Evolutionary conservation across 2,888 invertebrate species (phyloP).

Genomic region (Rotaria sp.): DNA sequence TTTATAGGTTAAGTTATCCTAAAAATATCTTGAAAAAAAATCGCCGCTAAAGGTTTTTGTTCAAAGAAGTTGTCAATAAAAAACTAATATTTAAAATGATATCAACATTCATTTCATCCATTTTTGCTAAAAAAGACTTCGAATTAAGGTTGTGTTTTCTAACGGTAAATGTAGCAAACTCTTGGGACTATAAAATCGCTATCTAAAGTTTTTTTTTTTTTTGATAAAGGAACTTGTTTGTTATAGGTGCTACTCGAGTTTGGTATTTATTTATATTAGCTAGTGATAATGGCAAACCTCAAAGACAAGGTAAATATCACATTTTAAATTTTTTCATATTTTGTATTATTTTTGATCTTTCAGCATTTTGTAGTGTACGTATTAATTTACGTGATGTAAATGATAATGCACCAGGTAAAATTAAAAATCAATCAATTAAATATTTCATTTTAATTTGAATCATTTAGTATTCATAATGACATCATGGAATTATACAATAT

Average conservation of each 20-base stretch:
- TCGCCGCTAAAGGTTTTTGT: no score
- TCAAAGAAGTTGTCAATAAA: no score
- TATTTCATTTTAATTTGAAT: background rate
- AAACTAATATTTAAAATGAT: no score
- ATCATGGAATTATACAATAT: background rate
- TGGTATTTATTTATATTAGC: conserved; percentile 24
- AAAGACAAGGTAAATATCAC: background rate
- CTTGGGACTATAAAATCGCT: no score
- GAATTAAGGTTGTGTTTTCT: no score
- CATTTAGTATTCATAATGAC: background rate
- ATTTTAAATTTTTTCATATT: background rate
- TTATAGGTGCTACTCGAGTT: background rate
- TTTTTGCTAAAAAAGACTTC: no score
- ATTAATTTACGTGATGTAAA: background rate
- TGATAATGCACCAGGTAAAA: background rate
- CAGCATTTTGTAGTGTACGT: background rate
- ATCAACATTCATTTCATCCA: no score
- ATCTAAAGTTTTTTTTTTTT: no score
- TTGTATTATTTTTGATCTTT: background rate
- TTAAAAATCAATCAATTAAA: background rate
- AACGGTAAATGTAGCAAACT: no score
- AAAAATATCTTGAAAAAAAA: no score
- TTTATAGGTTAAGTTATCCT: no score
- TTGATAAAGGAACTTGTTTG: background rate
- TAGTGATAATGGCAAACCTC: background rate